Percentiles rank a stretch among this genome's conserved stretches.
Evolutionary conservation across 2,113 vertebrate genomes (phyloP).

Genomic region (Amphilophus citrinellus): DNA sequence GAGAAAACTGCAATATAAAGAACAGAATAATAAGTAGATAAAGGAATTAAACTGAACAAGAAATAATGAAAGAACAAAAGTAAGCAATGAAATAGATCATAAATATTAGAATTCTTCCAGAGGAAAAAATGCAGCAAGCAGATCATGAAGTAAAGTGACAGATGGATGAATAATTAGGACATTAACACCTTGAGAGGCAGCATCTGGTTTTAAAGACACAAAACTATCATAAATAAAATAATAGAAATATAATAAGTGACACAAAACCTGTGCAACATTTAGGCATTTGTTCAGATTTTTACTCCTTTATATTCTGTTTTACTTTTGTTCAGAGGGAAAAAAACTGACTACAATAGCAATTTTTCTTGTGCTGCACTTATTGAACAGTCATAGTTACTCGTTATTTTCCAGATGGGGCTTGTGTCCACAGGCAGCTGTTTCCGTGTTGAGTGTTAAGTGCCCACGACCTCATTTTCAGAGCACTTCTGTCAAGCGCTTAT

Average conservation of each 20-base stretch:
- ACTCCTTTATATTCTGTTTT: not conserved
- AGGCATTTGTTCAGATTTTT: not conserved
- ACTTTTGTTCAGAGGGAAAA: not conserved
- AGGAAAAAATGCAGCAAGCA: not conserved
- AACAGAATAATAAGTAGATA: not conserved
- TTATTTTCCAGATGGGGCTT: not conserved
- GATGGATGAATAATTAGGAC: not conserved
- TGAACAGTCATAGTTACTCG: not conserved
- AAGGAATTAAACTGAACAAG: not conserved
- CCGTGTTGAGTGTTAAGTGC: not conserved
- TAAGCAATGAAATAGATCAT: not conserved
- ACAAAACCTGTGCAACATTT: not conserved
- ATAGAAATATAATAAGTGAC: not conserved
- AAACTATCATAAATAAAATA: not conserved
- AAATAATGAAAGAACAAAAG: conserved; percentile 1
- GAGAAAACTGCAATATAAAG: not conserved
- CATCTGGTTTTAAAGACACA: not conserved
- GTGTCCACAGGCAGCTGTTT: conserved; percentile 1
- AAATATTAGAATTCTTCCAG: not conserved
- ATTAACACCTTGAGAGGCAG: not conserved
- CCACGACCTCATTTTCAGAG: not conserved
- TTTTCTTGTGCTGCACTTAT: conserved; percentile 4
- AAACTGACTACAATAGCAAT: not conserved
- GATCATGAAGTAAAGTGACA: not conserved
- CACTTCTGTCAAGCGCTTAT: not conserved